A percentile compares a stretch with the other conserved stretches of the same genome.
phyloP scores from a whole-genome alignment of 2,113 vertebrate species.

The Trichomycterus rosablanca region DNA sequence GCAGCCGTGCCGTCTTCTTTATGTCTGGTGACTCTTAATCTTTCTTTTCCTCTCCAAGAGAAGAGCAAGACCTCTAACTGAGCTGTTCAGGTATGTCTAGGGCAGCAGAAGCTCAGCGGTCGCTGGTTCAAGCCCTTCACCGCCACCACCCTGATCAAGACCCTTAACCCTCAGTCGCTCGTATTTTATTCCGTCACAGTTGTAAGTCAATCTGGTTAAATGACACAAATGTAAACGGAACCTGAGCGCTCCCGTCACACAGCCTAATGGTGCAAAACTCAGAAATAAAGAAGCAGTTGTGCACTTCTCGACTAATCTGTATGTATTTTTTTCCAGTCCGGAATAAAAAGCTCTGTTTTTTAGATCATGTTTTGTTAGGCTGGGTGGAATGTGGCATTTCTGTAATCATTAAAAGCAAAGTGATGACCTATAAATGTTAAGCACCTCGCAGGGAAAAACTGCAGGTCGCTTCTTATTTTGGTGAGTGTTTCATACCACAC shows the following conservation, averaged over 20 bases:
- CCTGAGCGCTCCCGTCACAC: constrained; percentile 3
- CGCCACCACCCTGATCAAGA: too few relatives aligned
- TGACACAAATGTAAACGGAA: too few relatives aligned
- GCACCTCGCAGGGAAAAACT: too few relatives aligned
- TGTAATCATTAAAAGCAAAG: constrained; percentile 1
- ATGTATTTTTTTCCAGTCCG: background rate
- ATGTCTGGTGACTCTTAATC: too few relatives aligned
- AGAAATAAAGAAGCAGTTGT: constrained; percentile 64
- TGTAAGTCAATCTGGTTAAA: too few relatives aligned
- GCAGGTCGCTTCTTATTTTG: too few relatives aligned
- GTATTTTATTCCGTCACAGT: too few relatives aligned
- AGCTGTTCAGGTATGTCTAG: constrained; percentile 15
- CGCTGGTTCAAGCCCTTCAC: too few relatives aligned
- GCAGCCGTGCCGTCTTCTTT: background rate
- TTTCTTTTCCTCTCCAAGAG: background rate
- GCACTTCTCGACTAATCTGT: constrained; percentile 9
- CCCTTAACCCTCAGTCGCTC: too few relatives aligned
- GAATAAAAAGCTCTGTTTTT: background rate
- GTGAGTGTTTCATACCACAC: background rate
- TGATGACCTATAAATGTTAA: constrained; percentile 5
- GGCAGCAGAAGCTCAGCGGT: too few relatives aligned
- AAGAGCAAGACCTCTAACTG: background rate
- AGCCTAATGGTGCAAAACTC: constrained; percentile 64
- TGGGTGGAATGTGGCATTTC: background rate
- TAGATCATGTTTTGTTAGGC: background rate